Percentiles rank a stretch among this genome's conserved stretches.
phyloP scores from a whole-genome alignment of 2,797 vertebrate species.

The Menidia menidia region DNA sequence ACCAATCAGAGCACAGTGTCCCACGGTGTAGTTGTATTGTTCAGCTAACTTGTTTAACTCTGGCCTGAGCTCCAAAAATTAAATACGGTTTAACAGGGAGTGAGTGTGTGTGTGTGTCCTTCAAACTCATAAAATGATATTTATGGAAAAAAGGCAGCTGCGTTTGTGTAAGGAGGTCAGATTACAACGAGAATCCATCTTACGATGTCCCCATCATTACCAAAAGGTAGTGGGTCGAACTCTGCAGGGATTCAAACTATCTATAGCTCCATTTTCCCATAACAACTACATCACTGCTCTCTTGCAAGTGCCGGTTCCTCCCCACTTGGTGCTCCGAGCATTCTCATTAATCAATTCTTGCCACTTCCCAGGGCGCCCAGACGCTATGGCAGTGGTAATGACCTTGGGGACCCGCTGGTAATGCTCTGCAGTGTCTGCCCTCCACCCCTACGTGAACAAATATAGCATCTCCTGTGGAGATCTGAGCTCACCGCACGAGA shows the following conservation, averaged over 20 bases:
- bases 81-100: too few relatives aligned
- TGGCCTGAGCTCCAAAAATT: too few relatives aligned
- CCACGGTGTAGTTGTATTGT: too few relatives aligned
- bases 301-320: conserved; percentile 45
- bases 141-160: neutral
- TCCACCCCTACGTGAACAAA: conserved; percentile 57
- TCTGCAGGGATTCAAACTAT: conserved; percentile 45
- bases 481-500: conserved; percentile 15
- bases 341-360: conserved; percentile 80
- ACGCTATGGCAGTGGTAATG: conserved; percentile 72
- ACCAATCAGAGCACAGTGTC: neutral
- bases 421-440: conserved; percentile 68
- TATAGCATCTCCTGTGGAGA: conserved; percentile 42
- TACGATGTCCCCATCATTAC: neutral
- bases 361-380: conserved; percentile 67
- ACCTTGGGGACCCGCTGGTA: conserved; percentile 74
- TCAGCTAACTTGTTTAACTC: too few relatives aligned
- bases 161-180: neutral
- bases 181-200: too few relatives aligned
- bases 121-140: too few relatives aligned
- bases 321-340: conserved; percentile 45
- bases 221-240: conserved; percentile 5
- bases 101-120: too few relatives aligned
- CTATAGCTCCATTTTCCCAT: conserved; percentile 35
- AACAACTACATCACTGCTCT: conserved; percentile 47